A percentile compares a stretch with the other conserved stretches of the same genome.
Evolutionary conservation across 2,113 vertebrate genomes (phyloP).

Genomic region (Cichladusa arquata): DNA sequence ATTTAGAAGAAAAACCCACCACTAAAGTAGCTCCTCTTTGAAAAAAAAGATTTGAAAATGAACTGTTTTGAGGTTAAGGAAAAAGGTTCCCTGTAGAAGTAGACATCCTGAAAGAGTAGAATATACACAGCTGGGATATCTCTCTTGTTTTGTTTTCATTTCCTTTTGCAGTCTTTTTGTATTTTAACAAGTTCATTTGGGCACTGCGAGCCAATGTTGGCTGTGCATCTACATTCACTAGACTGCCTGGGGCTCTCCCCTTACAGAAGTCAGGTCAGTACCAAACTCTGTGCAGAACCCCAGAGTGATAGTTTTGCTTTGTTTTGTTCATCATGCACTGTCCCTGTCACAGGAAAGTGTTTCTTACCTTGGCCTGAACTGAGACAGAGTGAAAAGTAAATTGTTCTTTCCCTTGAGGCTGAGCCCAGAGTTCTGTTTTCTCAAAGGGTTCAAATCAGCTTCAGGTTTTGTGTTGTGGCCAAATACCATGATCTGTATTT

Average conservation of each 20-base stretch:
- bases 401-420: background rate
- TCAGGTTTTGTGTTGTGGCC: background rate
- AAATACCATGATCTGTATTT: background rate
- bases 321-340: background rate
- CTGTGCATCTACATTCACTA: background rate
- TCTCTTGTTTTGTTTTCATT: conserved; percentile 23
- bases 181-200: conserved; percentile 11
- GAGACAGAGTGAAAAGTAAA: conserved; percentile 15
- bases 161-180: background rate
- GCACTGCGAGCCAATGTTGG: background rate
- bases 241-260: background rate
- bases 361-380: background rate
- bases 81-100: background rate
- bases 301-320: background rate
- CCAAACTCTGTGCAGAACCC: background rate
- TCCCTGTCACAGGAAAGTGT: background rate
- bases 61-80: background rate
- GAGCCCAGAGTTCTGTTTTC: conserved; percentile 11
- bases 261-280: background rate
- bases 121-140: background rate
- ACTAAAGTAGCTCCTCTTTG: background rate
- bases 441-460: background rate
- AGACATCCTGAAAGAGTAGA: conserved; percentile 3
- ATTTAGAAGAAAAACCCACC: background rate
- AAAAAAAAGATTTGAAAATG: background rate